These are phyloP conservation scores for Todiramphus saurophagus DNA, from an alignment of 2,113 vertebrate genomes.

Conservation along the genomic window DNA sequence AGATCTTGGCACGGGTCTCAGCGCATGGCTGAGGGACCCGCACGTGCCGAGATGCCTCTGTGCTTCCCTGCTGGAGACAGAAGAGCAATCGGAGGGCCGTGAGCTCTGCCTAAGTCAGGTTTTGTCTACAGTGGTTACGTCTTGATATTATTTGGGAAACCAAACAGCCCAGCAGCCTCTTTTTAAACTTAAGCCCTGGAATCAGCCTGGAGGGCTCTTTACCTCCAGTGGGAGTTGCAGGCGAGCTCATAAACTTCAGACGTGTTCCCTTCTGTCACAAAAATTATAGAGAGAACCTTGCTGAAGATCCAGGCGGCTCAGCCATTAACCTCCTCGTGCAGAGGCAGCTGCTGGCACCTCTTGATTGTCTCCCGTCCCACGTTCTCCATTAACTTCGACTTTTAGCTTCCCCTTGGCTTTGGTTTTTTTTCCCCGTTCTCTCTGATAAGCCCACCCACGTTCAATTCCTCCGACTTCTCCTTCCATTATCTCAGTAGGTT, in stretches of 20 bases:
- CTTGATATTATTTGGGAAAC: rapidly evolving
- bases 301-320: not conserved
- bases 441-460: not conserved
- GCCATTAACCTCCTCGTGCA: not conserved
- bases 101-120: rapidly evolving
- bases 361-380: not conserved
- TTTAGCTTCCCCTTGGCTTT: not conserved
- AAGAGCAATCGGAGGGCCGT: rapidly evolving
- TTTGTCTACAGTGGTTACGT: rapidly evolving
- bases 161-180: not conserved
- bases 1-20: rapidly evolving
- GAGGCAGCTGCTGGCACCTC: not conserved
- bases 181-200: not conserved
- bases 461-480: not conserved
- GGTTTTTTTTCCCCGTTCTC: too few relatives aligned
- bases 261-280: not conserved
- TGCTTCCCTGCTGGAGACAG: not conserved
- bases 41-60: rapidly evolving
- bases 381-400: not conserved
- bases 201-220: rapidly evolving
- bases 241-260: rapidly evolving
- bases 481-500: not conserved
- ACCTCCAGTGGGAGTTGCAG: rapidly evolving
- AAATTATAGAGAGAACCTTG: not conserved
- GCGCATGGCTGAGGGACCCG: not conserved